Conservation (phyloP, 2,113 vertebrate genomes). For the Pseudorasbora parva region DNA sequence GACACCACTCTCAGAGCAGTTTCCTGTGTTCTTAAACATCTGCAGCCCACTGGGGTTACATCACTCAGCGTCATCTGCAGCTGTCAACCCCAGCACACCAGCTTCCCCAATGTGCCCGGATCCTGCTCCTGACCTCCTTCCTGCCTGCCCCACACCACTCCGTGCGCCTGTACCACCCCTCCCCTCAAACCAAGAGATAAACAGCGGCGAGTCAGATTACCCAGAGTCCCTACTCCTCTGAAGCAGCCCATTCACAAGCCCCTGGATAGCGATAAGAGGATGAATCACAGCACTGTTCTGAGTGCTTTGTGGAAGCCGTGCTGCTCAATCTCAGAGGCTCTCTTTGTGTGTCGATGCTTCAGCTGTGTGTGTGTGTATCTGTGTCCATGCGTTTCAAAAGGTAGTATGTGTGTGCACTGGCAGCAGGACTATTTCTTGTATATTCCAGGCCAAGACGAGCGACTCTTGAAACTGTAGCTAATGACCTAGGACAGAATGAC, state of each 20-base stretch:
- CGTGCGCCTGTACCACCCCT: slow-evolving; percentile 13
- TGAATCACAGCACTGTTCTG: slow-evolving; percentile 60
- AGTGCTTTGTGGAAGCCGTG: slow-evolving; percentile 58
- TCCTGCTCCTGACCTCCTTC: slow-evolving; percentile 46
- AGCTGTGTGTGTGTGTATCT: slow-evolving; percentile 52
- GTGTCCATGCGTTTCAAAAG: slow-evolving; percentile 29
- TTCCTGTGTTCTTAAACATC: slow-evolving; percentile 56
- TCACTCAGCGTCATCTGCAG: slow-evolving; percentile 52
- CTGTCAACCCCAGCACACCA: slow-evolving; percentile 53
- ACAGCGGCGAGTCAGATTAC: slow-evolving; percentile 58
- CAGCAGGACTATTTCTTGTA: slow-evolving; percentile 36
- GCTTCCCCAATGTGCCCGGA: slow-evolving; percentile 48
- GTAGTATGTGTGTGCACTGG: slow-evolving; percentile 35
- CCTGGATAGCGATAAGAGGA: slow-evolving; percentile 58
- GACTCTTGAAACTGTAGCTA: slow-evolving; percentile 21
- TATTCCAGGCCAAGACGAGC: slow-evolving; percentile 14
- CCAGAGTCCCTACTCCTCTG: slow-evolving; percentile 54
- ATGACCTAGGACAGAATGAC: slow-evolving; percentile 22
- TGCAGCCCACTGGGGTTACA: slow-evolving; percentile 56
- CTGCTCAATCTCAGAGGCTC: slow-evolving; percentile 51
- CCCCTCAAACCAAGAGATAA: slow-evolving; percentile 52
- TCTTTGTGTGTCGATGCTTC: slow-evolving; percentile 62
- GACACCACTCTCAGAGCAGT: background rate
- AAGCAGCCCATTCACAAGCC: slow-evolving; percentile 59
- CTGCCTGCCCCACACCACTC: slow-evolving; percentile 21